Conservation (phyloP, 2,888 invertebrate species). For the Drosophila setosimentum region DNA sequence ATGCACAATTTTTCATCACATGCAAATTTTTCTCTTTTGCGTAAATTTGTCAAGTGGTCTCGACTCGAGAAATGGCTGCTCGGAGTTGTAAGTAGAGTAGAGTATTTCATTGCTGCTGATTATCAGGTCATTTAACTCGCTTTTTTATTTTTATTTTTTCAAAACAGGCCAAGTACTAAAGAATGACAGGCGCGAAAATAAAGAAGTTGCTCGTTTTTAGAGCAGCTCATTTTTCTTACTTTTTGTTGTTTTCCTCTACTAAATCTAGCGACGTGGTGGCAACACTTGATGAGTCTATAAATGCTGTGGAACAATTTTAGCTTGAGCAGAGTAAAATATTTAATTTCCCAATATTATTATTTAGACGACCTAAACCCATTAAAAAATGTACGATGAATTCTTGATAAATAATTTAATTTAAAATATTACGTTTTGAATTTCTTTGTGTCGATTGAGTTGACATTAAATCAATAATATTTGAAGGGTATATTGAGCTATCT, state of each 20-base stretch:
- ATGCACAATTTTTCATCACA: conserved; percentile 69
- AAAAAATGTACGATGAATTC: too few relatives aligned
- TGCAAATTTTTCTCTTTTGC: conserved; percentile 52
- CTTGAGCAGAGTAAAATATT: not conserved
- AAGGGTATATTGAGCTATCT: not conserved
- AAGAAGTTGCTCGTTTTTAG: not conserved
- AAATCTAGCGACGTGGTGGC: too few relatives aligned
- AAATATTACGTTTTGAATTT: too few relatives aligned
- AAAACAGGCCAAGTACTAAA: not conserved
- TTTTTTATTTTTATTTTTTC: not conserved
- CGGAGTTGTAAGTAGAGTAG: not conserved
- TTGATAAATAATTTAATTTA: too few relatives aligned
- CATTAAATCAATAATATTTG: not conserved
- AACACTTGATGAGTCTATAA: not conserved
- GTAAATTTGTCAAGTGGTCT: conserved; percentile 74
- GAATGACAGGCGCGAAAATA: not conserved
- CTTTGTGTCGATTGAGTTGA: too few relatives aligned
- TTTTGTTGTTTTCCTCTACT: too few relatives aligned
- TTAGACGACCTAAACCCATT: too few relatives aligned
- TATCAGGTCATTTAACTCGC: conserved; percentile 64
- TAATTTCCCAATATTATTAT: not conserved
- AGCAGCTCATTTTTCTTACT: not conserved
- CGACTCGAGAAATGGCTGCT: not conserved
- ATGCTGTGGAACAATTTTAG: not conserved
- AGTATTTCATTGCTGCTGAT: conserved; percentile 37